Evolutionary conservation across 2,888 invertebrate species (phyloP).

Genomic region (Bugulina stolonifera): DNA sequence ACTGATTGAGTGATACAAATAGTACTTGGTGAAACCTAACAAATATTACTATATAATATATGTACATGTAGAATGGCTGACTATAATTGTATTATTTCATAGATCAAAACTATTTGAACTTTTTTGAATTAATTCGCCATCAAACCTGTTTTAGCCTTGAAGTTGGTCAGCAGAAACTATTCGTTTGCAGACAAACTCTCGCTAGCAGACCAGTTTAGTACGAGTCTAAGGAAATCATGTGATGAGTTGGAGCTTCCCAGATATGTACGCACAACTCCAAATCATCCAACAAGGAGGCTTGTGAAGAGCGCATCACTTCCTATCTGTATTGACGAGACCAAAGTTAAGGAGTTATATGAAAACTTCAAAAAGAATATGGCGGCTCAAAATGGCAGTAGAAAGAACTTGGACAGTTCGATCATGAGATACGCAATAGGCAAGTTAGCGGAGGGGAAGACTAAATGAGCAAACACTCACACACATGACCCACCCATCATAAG

Average conservation of each 20-base stretch:
- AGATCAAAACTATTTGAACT: too few relatives aligned
- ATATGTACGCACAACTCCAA: background rate
- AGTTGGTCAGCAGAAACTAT: background rate
- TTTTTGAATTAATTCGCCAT: too few relatives aligned
- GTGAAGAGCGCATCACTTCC: slow-evolving; percentile 3
- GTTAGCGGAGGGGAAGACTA: background rate
- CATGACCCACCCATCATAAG: too few relatives aligned
- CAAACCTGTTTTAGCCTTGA: too few relatives aligned
- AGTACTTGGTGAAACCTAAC: too few relatives aligned
- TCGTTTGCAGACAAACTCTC: slow-evolving; percentile 1
- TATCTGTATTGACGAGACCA: background rate
- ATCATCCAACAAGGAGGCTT: background rate
- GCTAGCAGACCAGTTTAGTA: slow-evolving; percentile 19
- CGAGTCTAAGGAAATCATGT: background rate
- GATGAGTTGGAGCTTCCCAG: background rate
- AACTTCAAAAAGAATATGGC: background rate
- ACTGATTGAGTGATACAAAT: too few relatives aligned
- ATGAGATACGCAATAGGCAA: slow-evolving; percentile 15
- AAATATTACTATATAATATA: too few relatives aligned
- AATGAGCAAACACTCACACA: too few relatives aligned
- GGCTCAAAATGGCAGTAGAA: background rate
- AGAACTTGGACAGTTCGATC: slow-evolving; percentile 14
- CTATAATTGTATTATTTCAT: too few relatives aligned
- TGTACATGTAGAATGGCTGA: too few relatives aligned
- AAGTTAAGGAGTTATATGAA: slow-evolving; percentile 6